These are phyloP conservation scores for Cecidostiba fungosa DNA, from an alignment of 2,888 invertebrate genomes.

Conservation along the genomic window DNA sequence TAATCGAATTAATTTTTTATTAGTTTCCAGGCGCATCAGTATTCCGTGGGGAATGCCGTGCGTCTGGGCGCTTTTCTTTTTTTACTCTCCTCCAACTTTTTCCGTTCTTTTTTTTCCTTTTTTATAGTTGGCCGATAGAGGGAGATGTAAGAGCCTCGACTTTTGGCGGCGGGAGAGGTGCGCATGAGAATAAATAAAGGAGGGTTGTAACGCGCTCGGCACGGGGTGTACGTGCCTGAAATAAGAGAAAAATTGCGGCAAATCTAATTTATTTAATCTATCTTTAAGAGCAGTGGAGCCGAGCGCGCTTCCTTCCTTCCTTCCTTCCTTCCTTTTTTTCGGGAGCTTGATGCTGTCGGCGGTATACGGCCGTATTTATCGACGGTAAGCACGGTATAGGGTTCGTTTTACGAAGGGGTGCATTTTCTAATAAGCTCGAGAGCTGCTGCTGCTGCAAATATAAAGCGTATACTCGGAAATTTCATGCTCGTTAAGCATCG, in stretches of 20 bases:
- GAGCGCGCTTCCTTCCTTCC: not conserved
- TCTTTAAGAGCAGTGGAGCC: conserved; percentile 51
- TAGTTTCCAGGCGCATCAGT: conserved; percentile 59
- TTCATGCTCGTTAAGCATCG: not conserved
- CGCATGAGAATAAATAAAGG: conserved; percentile 63
- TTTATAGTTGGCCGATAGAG: conserved; percentile 26
- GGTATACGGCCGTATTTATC: not conserved
- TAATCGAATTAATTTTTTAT: conserved; percentile 65
- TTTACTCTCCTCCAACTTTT: conserved; percentile 11
- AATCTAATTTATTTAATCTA: conserved; percentile 65
- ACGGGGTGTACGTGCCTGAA: conserved; percentile 61
- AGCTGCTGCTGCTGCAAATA: not conserved
- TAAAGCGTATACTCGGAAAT: not conserved
- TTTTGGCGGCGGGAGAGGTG: conserved; percentile 48
- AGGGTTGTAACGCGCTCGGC: conserved; percentile 53
- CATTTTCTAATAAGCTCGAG: conserved; percentile 22
- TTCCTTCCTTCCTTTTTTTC: not conserved
- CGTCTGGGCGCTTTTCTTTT: conserved; percentile 20
- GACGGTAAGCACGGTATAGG: not conserved
- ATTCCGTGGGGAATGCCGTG: conserved; percentile 52
- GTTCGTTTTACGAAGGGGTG: not conserved
- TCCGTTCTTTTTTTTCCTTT: conserved; percentile 44
- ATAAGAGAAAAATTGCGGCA: conserved; percentile 60
- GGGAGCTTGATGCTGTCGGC: not conserved
- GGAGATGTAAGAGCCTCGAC: conserved; percentile 52